Evolutionary conservation across 2,113 vertebrate species (phyloP), one percentile per base, ranked within the genome.

Genomic region (Equus quagga): DNA sequence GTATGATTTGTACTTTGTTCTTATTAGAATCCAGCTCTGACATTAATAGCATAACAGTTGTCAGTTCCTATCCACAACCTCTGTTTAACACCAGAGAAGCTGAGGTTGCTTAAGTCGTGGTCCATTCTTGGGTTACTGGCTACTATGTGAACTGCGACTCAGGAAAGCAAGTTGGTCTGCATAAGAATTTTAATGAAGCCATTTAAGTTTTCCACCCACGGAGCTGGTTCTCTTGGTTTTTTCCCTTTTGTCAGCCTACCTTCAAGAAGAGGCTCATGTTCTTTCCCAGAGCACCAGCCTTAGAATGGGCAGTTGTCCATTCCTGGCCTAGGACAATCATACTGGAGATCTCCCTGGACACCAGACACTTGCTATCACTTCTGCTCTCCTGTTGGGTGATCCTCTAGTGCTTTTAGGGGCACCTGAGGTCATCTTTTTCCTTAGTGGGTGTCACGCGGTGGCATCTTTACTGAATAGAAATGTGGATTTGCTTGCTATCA

Each of bases 131-230:
- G 62, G 44, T 92, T 96, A 72, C 88, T 87, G 89, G 85, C 89
- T 79, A 23, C 70, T 92, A 1, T 51, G 62, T 94, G 93, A 78
- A 82, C 90, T 84, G 72, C 92, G 94, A 79, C 97, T 58, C 80
- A 23, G 62, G 83, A 97, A 93, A 98, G 88, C 97, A 91, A n/a
- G 87, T 78, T 97, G 0, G 0, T 95, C 80, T 65, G 54, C 87
- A 28, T 95, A 79, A 36, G 93, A 96, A 94, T 36, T 97, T 85
- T 98, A 97, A 96, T 96, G 97, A 96, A 97, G 94, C 92, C 86
- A 49, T 89, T 95, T 73, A 84, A 81, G 78, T 97, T 98, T 98
- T 96, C 96, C 89, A 13, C 0, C 69, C 79, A 28, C 92, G 87
- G 93, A 96, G 96, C 97, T 95, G 88, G 23, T 87, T 97, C 96